A percentile compares a stretch with the other conserved stretches of the same genome.
Evolutionary conservation across 1,140 invertebrate genomes (phyloP).

Genomic region (Aphaenogaster ashmeadi): DNA sequence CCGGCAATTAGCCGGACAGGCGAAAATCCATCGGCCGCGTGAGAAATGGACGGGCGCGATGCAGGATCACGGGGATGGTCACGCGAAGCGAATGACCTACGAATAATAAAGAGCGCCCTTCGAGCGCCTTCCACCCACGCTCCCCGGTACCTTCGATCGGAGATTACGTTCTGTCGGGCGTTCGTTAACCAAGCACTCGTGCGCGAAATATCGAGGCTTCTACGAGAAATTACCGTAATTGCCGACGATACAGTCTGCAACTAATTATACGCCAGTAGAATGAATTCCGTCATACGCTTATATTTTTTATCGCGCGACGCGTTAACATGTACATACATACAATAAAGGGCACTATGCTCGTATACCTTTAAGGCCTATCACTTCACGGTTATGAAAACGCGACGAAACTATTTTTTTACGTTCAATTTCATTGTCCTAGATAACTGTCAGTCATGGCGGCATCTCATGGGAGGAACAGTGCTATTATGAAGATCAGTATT

Average conservation of each 20-base stretch:
- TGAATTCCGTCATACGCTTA: constrained; percentile 38
- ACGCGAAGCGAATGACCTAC: constrained; percentile 65
- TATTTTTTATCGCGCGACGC: constrained; percentile 27
- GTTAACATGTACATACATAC: not conserved
- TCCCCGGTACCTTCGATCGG: constrained; percentile 57
- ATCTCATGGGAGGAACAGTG: not conserved
- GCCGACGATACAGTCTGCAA: constrained; percentile 42
- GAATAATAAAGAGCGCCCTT: constrained; percentile 66
- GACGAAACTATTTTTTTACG: constrained; percentile 41
- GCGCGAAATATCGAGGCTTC: constrained; percentile 42
- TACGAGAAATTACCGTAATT: constrained; percentile 56
- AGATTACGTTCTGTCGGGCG: constrained; percentile 50
- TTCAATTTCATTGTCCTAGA: constrained; percentile 15
- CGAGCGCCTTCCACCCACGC: constrained; percentile 36
- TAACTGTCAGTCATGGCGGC: constrained; percentile 1
- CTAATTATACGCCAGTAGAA: constrained; percentile 43
- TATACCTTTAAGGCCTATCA: constrained; percentile 34
- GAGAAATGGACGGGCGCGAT: constrained; percentile 71
- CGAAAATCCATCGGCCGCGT: constrained; percentile 78
- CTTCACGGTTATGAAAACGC: constrained; percentile 16
- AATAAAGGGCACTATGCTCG: not conserved
- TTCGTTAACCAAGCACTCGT: constrained; percentile 50
- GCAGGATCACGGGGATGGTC: constrained; percentile 68
- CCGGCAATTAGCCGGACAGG: constrained; percentile 76
- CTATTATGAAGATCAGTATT: not conserved